Conservation (phyloP, 2,797 vertebrate species). For the Erithacus rubecula region DNA sequence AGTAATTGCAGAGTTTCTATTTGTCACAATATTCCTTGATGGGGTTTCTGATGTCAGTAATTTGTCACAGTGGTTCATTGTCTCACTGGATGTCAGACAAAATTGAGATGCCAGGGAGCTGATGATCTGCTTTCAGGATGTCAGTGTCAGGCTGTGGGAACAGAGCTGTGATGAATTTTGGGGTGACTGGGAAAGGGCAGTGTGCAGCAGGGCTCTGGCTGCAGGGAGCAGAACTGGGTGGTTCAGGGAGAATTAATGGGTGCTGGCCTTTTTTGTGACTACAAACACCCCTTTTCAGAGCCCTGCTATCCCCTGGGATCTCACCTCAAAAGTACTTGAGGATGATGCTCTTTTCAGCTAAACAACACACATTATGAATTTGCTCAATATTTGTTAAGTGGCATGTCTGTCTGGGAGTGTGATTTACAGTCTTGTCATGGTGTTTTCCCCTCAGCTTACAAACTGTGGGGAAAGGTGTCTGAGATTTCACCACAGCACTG, state of each 20-base stretch:
- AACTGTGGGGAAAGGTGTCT: background rate
- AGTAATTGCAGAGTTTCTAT: conserved; percentile 55
- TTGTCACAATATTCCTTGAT: conserved; percentile 62
- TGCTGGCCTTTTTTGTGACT: background rate
- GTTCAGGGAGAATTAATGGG: background rate
- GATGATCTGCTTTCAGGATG: conserved; percentile 4
- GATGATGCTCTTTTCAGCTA: background rate
- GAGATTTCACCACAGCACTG: background rate
- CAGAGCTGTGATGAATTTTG: background rate
- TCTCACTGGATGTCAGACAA: conserved; percentile 8
- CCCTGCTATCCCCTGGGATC: background rate
- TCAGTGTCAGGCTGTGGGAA: background rate
- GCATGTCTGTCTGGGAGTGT: background rate
- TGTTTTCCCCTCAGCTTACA: background rate
- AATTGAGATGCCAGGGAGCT: conserved; percentile 16
- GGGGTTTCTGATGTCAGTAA: conserved; percentile 44
- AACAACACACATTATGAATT: background rate
- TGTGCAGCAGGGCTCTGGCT: fast-evolving
- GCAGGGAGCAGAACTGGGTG: background rate
- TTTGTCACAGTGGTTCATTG: conserved; percentile 52
- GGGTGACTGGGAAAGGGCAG: background rate
- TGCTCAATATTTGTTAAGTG: background rate
- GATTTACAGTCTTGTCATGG: background rate
- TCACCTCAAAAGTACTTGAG: background rate
- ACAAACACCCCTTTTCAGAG: fast-evolving